A percentile compares a stretch with the other conserved stretches of the same genome.
These are phyloP conservation scores for Amphiprion ocellaris DNA, from an alignment of 2,113 vertebrate species.

Conservation along the genomic window DNA sequence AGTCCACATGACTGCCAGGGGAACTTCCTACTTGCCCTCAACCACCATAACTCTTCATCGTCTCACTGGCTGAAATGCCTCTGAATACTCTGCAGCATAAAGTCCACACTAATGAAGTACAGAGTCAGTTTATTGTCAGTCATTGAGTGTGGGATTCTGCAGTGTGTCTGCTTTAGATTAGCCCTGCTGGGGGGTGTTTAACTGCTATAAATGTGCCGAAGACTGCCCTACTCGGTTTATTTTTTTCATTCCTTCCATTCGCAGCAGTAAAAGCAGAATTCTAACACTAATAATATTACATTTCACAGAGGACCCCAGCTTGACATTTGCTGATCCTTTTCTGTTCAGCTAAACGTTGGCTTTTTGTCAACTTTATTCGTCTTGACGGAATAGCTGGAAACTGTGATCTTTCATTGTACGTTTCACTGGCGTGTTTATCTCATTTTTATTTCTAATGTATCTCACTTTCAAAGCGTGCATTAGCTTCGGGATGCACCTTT, in stretches of 20 bases:
- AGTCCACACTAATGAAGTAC: slow-evolving; percentile 61
- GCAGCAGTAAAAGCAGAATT: neutral
- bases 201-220: slow-evolving; percentile 18
- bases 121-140: slow-evolving; percentile 47
- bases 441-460: slow-evolving; percentile 23
- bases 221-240: slow-evolving; percentile 19
- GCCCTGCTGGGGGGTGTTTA: slow-evolving; percentile 32
- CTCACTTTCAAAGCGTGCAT: slow-evolving; percentile 23
- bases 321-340: slow-evolving; percentile 19
- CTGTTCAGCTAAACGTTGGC: slow-evolving; percentile 22
- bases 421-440: neutral
- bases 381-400: neutral
- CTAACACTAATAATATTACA: slow-evolving; percentile 30
- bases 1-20: slow-evolving; percentile 38
- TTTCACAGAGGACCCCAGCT: slow-evolving; percentile 14
- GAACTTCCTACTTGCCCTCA: slow-evolving; percentile 62
- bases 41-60: slow-evolving; percentile 64
- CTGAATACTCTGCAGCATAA: slow-evolving; percentile 47
- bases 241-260: slow-evolving; percentile 4
- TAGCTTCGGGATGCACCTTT: slow-evolving; percentile 35
- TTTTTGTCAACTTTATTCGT: slow-evolving; percentile 22
- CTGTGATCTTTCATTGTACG: slow-evolving; percentile 7
- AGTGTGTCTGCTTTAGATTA: slow-evolving; percentile 43
- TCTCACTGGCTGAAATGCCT: slow-evolving; percentile 60
- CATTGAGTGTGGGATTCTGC: slow-evolving; percentile 38